Evolutionary conservation across 2,888 invertebrate species (phyloP), one percentile per base, ranked within the genome.

Genomic region (Catocala nupta): DNA sequence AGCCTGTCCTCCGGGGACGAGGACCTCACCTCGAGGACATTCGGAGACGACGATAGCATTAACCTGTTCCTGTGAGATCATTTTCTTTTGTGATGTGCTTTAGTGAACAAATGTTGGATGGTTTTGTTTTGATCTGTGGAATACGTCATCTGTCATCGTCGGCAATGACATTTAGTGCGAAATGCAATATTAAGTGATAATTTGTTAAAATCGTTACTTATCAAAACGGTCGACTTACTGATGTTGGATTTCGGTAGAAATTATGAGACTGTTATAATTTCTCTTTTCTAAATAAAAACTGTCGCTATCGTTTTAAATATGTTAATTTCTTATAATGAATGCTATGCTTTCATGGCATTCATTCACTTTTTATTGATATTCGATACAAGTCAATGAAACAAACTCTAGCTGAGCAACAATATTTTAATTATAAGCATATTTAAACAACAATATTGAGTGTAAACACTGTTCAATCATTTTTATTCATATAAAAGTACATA

Each of bases 1-100:
- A 93, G 93, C 73, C 75, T 92, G 77, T 88, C 88, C 54, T 81
- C 78, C 60, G 83, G 75, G 11, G 81, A 80, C 47, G 67, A 62
- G 44, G 50, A 58, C 8, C 16, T 13, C 9, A 33, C 47, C 6
- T 7, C 16, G 12, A 7, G 6, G 36, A 25, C 25, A 25, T 63
- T 55, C 10, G 59, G 45, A 42, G 78, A 78, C 42, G 80, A 80
- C 43, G 82, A 78, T n/a, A 77, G 71, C 61, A 73, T 68, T 59
- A 81, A 77, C 58, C 70, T 75, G 25, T 65, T 85, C 68, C 77
- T 89, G 88, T 90, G 84, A 89, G 90, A 82, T 74, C 45, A 61
- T 71, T 70, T 79, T 71, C 44, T 58, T 69, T 65, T 62, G 73
- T 76, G 73, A 42, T 49, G 73, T 75, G 74, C 42, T 63, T 66